Evolutionary conservation across 2,797 vertebrate genomes (phyloP), one percentile per base, ranked within the genome.

Genomic region (Gymnoscopelus microlampas): DNA sequence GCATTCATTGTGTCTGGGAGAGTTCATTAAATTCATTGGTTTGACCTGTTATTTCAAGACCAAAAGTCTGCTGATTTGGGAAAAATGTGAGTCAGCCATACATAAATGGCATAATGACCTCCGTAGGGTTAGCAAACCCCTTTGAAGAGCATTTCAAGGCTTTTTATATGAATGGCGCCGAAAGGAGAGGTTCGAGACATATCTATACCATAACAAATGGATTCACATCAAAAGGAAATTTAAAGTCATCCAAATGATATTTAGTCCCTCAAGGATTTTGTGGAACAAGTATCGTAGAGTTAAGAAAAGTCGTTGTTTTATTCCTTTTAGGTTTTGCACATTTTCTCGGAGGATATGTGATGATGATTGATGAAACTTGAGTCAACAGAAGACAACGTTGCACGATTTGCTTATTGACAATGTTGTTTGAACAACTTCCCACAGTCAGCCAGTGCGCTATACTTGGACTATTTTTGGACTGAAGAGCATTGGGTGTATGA

Each of bases 11-110:
- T 99, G 95, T 93, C 92, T 53, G 90, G 82, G 81, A 80, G 96
- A 95, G 96, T 99, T 98, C 97, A 99, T 99, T 99, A 99, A 98
- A 99, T 99, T 99, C 98, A 99, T 99, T 98, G 97, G 96, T 99
- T 99, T 99, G 98, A 99, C 98, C 98, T 96, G 95, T 95, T 93
- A 95, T 97, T 97, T 96, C 95, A 89, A 93, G 95, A 94, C 95
- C 94, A 95, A 96, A 98, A 98, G 97, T 98, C 96, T 95, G 95
- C 95, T 95, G 96, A 96, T 96, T 98, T 94, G 39, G 96, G 96
- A 96, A 96, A 92, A 94, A 96, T 94, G 91, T 94, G 94, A 93
- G 94, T 95, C 95, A 81, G 93, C 93, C 95, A 95, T 93, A 95
- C 92, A 93, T 91, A 95, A 44, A 91, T 92, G 91, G 92, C 82